A percentile compares a stretch with the other conserved stretches of the same genome.
These are phyloP conservation scores for Rhagium mordax DNA, from an alignment of 2,888 invertebrate species.

Conservation along the genomic window DNA sequence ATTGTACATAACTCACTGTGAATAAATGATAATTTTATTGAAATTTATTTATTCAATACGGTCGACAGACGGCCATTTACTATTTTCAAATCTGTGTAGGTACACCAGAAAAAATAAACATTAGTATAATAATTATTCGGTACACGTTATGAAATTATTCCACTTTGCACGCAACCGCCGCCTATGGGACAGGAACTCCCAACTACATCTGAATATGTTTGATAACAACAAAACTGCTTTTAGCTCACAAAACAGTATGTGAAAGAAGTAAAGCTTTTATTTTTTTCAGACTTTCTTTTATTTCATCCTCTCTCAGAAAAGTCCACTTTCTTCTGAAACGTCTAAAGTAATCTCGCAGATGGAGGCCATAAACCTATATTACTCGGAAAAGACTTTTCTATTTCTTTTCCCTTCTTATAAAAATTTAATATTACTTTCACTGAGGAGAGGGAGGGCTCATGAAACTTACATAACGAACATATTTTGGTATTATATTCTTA, in stretches of 20 bases:
- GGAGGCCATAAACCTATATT: conserved; percentile 71
- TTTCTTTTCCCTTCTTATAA: conserved; percentile 70
- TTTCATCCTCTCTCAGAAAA: conserved; percentile 62
- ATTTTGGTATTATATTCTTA: conserved; percentile 55
- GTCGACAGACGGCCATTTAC: too few species aligned
- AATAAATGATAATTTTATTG: too few species aligned
- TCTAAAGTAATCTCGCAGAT: conserved; percentile 71
- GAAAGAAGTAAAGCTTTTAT: conserved; percentile 64
- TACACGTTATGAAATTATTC: too few species aligned
- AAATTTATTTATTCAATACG: too few species aligned
- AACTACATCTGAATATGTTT: conserved; percentile 59
- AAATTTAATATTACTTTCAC: conserved; percentile 71
- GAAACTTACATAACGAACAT: conserved; percentile 53
- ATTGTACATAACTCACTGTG: too few species aligned
- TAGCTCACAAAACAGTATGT: conserved; percentile 63
- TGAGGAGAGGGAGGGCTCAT: conserved; percentile 51
- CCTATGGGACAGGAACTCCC: conserved; percentile 27
- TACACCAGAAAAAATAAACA: too few species aligned
- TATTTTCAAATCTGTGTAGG: too few species aligned
- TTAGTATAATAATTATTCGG: too few species aligned
- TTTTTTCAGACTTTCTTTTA: conserved; percentile 57
- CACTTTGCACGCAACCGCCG: conserved; percentile 11
- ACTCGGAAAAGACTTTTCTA: conserved; percentile 70
- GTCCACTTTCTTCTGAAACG: conserved; percentile 70
- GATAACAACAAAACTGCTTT: conserved; percentile 64